Evolutionary conservation across 2,888 invertebrate genomes (phyloP).

Genomic region (Brenthis ino): DNA sequence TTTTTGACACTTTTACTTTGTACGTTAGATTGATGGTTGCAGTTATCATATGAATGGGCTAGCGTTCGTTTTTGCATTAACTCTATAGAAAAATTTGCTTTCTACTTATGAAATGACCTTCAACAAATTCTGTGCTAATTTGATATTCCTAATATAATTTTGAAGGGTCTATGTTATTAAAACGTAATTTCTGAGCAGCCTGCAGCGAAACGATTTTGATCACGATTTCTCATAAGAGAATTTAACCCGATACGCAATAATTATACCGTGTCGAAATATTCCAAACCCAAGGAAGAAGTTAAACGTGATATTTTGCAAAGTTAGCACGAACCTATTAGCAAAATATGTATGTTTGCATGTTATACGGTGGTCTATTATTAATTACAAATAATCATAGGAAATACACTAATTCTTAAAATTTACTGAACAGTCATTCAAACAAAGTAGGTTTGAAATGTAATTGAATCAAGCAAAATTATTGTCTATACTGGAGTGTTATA

Average conservation of each 20-base stretch:
- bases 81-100: no score
- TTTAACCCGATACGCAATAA: slow-evolving; percentile 38
- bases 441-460: no score
- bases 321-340: slow-evolving; percentile 24
- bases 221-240: slow-evolving; percentile 28
- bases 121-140: background rate
- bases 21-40: background rate
- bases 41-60: background rate
- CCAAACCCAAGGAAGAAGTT: slow-evolving; percentile 28
- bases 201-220: slow-evolving; percentile 29
- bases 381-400: slow-evolving; percentile 6
- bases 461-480: no score
- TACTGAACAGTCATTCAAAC: no score
- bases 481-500: no score
- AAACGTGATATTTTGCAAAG: slow-evolving; percentile 25
- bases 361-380: slow-evolving; percentile 5
- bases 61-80: background rate
- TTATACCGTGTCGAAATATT: slow-evolving; percentile 33
- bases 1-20: slow-evolving; percentile 5
- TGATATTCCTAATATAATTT: background rate
- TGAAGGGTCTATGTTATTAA: slow-evolving; percentile 14
- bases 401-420: background rate
- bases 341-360: slow-evolving; percentile 14
- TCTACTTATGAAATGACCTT: no score
- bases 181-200: slow-evolving; percentile 23